phyloP scores from a whole-genome alignment of 2,113 vertebrate species.

The Ceyx melanurus region DNA sequence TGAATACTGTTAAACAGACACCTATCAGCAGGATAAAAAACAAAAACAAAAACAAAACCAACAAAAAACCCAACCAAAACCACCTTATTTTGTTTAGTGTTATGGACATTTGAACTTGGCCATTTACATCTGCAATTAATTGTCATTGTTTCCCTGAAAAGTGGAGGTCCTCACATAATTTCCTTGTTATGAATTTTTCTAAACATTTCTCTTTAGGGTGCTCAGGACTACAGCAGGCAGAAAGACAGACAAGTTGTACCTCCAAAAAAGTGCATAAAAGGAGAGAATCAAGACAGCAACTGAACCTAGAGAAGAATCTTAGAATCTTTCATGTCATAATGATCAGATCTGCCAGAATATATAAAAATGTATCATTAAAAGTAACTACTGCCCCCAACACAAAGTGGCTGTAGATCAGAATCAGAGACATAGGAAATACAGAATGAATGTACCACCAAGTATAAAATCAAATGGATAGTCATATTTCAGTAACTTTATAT shows the following conservation, averaged over 20 bases:
- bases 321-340: background rate
- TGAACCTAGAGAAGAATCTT: background rate
- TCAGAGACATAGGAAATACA: background rate
- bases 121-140: slow-evolving; percentile 4
- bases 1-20: background rate
- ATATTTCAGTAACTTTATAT: background rate
- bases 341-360: background rate
- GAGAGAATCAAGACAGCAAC: background rate
- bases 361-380: background rate
- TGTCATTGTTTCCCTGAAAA: background rate
- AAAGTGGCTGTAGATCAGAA: background rate
- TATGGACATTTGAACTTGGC: background rate
- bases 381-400: background rate
- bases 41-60: too few species aligned
- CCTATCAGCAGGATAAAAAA: background rate
- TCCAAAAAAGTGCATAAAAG: background rate
- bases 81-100: background rate
- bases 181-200: background rate
- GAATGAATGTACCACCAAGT: background rate
- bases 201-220: background rate
- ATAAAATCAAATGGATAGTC: background rate
- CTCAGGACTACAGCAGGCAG: background rate
- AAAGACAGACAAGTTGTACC: background rate
- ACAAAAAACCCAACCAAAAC: accelerated
- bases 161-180: background rate